Base-by-base conservation (phyloP, 1,140 invertebrate genomes). In the Euborellia annulipes region DNA sequence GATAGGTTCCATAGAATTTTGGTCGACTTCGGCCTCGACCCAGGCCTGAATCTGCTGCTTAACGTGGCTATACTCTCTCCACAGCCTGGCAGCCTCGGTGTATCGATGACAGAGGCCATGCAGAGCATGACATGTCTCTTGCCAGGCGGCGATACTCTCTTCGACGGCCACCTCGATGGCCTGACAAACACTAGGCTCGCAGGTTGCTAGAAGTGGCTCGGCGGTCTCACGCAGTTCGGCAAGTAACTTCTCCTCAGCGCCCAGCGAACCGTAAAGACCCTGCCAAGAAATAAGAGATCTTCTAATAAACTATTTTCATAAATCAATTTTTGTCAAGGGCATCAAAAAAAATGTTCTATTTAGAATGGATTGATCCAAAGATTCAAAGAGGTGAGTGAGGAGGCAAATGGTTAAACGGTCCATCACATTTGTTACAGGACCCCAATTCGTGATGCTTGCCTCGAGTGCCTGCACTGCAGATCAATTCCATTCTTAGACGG, bases 11-110 rank as follows among this genome's bases (percentile, higher is more conserved):
- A 38, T 16, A 38, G 36, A 18, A 38, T 6, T 19, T 20, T 7
- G 41, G 14, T 27, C 20, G 19, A 42, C 23, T 27, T 27, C 23
- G 11, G 23, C 23, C 23, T 84, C 79, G 30, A 77, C 73, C 68
- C 76, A 83, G 45, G 67, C 70, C 42, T 78, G 73, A 36, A 85
- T 74, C 3, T 74, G 70, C n/a, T 79, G 78, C 27, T 76, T 79
- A 1, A 79, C 77, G 54, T 82, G 79, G 18, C 76, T 67, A 62
- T 85, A 85, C 39, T 76, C 70, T 53, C 77, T 67, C 83, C 83
- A 87, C 23, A 85, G 67, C 21, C 75, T 72, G 37, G 82, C 79
- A 2, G 82, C 82, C 58, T 78, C 64, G 64, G 83, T 75, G 54
- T 63, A 78, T 62, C 78, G 77, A 52, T 72, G 75, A 61, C 79